These are phyloP conservation scores for Ceratina australensis DNA, from an alignment of 1,140 invertebrate genomes.

Conservation along the genomic window DNA sequence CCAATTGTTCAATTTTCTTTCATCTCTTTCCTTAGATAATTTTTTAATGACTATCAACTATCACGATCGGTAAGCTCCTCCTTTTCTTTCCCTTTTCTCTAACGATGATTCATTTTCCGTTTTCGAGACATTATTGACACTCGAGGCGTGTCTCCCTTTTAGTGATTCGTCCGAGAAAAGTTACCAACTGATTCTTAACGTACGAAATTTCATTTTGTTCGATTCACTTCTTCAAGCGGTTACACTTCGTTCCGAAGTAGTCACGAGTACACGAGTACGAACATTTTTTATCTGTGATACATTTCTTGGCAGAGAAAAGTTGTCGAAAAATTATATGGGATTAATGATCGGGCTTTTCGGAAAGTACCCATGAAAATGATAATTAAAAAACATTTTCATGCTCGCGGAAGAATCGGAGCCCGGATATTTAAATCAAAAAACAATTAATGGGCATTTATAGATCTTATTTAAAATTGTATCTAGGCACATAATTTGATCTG, in stretches of 20 bases:
- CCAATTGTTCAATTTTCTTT: conserved; percentile 59
- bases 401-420: neutral
- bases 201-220: conserved; percentile 56
- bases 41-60: conserved; percentile 54
- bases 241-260: conserved; percentile 46
- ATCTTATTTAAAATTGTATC: conserved; percentile 29
- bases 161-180: conserved; percentile 32
- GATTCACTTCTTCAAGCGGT: conserved; percentile 70
- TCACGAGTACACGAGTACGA: conserved; percentile 18
- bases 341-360: conserved; percentile 26
- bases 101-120: neutral
- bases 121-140: conserved; percentile 18
- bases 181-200: conserved; percentile 57
- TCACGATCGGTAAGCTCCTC: conserved; percentile 3
- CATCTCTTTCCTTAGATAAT: conserved; percentile 67
- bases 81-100: neutral
- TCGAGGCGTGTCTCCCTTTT: conserved; percentile 33
- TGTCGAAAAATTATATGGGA: conserved; percentile 25
- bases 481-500: conserved; percentile 17
- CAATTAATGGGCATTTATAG: conserved; percentile 21
- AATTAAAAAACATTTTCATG: neutral
- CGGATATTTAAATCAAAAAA: neutral
- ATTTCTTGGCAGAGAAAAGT: conserved; percentile 34
- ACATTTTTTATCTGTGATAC: conserved; percentile 59
- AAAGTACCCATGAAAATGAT: conserved; percentile 8